These are phyloP conservation scores for Masticophis lateralis DNA, from an alignment of 2,797 vertebrate genomes.

Conservation along the genomic window DNA sequence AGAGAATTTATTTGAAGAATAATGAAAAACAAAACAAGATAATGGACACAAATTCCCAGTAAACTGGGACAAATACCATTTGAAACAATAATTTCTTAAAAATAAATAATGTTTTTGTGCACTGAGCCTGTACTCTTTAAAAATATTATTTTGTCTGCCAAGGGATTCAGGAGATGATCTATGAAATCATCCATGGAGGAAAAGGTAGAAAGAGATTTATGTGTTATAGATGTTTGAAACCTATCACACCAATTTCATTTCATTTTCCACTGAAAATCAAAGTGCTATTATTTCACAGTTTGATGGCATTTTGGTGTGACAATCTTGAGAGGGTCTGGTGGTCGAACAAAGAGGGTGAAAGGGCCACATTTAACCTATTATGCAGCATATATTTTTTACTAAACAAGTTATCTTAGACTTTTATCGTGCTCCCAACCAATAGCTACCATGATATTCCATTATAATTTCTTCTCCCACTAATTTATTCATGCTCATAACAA, in stretches of 20 bases:
- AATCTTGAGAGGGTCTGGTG: neutral
- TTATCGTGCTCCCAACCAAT: neutral
- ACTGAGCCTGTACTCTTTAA: neutral
- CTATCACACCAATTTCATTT: neutral
- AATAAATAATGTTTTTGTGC: neutral
- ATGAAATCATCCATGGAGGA: neutral
- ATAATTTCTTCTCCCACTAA: neutral
- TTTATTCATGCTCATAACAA: neutral
- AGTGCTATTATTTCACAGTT: neutral
- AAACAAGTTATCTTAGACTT: neutral
- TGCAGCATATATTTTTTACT: neutral
- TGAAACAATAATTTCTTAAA: neutral
- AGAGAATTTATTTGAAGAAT: neutral
- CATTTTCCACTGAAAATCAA: neutral
- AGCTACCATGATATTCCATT: neutral
- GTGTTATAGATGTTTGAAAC: neutral
- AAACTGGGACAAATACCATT: neutral
- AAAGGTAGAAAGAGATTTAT: neutral
- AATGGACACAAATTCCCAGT: neutral
- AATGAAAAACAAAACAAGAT: neutral
- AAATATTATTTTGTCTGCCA: neutral
- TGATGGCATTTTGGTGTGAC: neutral
- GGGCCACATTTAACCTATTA: neutral
- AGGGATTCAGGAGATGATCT: neutral
- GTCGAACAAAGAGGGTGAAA: neutral